Base-by-base conservation (phyloP, 2,113 vertebrate genomes). In the Naja naja region DNA sequence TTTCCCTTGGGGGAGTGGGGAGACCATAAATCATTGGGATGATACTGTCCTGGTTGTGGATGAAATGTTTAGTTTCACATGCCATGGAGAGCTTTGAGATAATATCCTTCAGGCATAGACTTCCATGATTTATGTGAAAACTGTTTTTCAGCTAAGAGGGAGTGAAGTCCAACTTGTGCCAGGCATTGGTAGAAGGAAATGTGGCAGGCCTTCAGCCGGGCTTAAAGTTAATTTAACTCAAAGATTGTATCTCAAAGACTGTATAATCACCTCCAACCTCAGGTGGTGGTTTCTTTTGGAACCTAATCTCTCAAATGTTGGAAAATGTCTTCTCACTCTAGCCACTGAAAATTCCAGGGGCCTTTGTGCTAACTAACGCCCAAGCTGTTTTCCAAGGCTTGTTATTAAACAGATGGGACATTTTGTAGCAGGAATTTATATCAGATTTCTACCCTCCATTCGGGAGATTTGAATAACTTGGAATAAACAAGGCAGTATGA, bases 1-100 rank as follows among this genome's bases (percentile, higher is more conserved):
- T 54, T 54, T 3, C 4, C 8, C 25, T 58, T 9, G 23, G 0
- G 7, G 55, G 22, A 3, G 23, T 7, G 0, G 0, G 55, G 6
- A 0, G 34, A 27, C 4, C 64, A 23, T 10, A 30, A 25, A 81
- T 43, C 39, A n/a, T 18, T 23, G 25, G 6, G 14, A 10, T 49
- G 30, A 49, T 4, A 9, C 85, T 49, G 34, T 9, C 14, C 30
- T 55, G 23, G n/a, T 6, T 4, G 12, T 8, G 23, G 39, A 34
- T 52, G 56, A 16, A 53, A 47, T 43, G 12, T 5, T n/a, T n/a
- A 22, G 22, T 74, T 52, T 47, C 47, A 27, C 30, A 9, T 43
- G 12, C 18, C 6, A 12, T 14, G 30, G 43, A 30, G 45, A 34
- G 8, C 8, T 27, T 64, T 27, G 25, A 49, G 86, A 7, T 22